Conservation (phyloP, 2,797 vertebrate genomes). For the Tiaroga cobitis region DNA sequence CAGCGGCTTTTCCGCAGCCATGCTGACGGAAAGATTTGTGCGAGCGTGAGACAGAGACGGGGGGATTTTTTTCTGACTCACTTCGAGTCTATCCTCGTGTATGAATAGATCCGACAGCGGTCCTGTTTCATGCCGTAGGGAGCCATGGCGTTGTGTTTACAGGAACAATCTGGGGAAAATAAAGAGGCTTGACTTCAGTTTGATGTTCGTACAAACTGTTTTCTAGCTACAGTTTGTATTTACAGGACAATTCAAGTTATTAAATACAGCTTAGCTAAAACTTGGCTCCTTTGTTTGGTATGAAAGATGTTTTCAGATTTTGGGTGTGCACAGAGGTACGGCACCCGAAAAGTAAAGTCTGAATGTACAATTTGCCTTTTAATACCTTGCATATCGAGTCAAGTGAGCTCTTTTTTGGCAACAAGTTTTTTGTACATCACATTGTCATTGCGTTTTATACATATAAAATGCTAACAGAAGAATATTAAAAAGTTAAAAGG, state of each 20-base stretch:
- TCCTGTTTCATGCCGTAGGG: neutral
- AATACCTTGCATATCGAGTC: neutral
- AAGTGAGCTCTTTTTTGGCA: neutral
- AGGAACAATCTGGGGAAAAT: neutral
- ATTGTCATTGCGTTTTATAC: neutral
- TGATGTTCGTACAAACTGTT: neutral
- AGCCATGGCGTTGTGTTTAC: neutral
- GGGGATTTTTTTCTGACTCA: constrained; percentile 23
- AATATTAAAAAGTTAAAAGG: neutral
- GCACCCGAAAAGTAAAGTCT: neutral
- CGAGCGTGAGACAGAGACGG: neutral
- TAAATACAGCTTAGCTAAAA: neutral
- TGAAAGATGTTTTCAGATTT: neutral
- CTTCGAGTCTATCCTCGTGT: constrained; percentile 4
- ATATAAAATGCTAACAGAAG: neutral
- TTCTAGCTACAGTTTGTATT: neutral
- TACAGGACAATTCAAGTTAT: neutral
- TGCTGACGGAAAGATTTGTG: constrained; percentile 31
- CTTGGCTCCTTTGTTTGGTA: neutral
- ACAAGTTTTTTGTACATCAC: neutral
- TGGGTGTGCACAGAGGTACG: neutral
- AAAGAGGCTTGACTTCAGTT: neutral
- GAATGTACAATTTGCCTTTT: neutral
- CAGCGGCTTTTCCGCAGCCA: constrained; percentile 1
- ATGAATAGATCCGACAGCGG: constrained; percentile 13